These are phyloP conservation scores for Eulemur albifrons DNA, from an alignment of 2,797 vertebrate genomes.

Conservation along the genomic window DNA sequence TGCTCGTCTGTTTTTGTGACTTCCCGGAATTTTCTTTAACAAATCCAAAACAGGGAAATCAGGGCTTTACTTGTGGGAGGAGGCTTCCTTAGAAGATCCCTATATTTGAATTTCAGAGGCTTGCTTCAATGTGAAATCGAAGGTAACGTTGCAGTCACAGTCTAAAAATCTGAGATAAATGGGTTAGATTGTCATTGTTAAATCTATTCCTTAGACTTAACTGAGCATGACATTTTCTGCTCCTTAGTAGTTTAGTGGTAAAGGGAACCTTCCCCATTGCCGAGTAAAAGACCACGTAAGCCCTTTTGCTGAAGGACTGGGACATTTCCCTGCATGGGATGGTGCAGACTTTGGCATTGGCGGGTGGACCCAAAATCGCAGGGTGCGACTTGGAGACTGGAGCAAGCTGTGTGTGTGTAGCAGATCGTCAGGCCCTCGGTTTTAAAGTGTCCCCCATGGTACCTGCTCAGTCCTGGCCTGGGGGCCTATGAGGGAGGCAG, in stretches of 20 bases:
- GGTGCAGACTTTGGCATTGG: not conserved
- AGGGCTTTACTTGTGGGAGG: not conserved
- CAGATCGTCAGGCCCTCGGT: not conserved
- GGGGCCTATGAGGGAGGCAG: not conserved
- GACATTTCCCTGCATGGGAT: not conserved
- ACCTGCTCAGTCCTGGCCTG: not conserved
- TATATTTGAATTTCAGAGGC: conserved; percentile 64
- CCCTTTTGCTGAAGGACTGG: not conserved
- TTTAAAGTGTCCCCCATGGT: not conserved
- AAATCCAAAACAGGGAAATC: not conserved
- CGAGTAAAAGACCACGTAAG: not conserved
- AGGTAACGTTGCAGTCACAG: not conserved
- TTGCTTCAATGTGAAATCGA: conserved; percentile 52
- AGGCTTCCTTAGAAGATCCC: conserved; percentile 31
- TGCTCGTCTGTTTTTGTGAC: not conserved
- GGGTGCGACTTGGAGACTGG: not conserved
- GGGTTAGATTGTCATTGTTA: not conserved
- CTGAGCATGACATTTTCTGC: not conserved
- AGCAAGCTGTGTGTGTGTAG: not conserved
- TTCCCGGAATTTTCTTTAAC: conserved; percentile 5
- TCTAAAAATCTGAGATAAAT: conserved; percentile 17
- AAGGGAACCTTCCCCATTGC: not conserved
- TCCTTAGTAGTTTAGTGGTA: not conserved
- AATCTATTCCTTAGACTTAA: not conserved
- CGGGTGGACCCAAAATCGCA: not conserved